A percentile compares a stretch with the other conserved stretches of the same genome.
phyloP scores from a whole-genome alignment of 2,888 invertebrate genomes.

The Clostera curtula region DNA sequence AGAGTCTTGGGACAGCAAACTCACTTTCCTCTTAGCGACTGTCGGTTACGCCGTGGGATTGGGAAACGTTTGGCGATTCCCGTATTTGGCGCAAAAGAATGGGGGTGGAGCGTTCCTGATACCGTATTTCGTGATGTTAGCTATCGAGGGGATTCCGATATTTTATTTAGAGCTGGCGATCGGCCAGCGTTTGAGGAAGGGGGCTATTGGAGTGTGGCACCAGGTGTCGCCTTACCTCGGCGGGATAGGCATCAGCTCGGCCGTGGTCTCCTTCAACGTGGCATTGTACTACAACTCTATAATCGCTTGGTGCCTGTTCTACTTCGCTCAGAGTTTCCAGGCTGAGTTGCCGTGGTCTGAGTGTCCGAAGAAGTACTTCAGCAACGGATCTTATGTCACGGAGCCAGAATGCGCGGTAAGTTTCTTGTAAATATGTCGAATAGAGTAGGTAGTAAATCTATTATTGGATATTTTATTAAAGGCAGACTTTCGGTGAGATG shows the following conservation, averaged over 20 bases:
- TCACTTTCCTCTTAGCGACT: constrained; percentile 94
- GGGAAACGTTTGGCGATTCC: constrained; percentile 97
- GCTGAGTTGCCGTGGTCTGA: constrained; percentile 93
- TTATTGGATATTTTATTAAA: too few species aligned
- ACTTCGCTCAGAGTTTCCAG: constrained; percentile 95
- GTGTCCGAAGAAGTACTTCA: constrained; percentile 89
- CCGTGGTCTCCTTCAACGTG: constrained; percentile 96
- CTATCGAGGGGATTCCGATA: constrained; percentile 95
- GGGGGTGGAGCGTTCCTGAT: constrained; percentile 98
- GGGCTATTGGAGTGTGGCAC: constrained; percentile 97
- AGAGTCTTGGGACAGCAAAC: constrained; percentile 94
- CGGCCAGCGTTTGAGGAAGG: constrained; percentile 93
- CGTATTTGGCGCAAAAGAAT: constrained; percentile 95
- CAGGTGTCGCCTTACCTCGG: constrained; percentile 92
- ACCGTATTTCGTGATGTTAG: constrained; percentile 96
- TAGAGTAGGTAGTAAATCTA: too few species aligned
- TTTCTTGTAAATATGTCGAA: too few species aligned
- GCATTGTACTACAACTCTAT: constrained; percentile 98
- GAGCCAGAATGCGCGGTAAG: constrained; percentile 90
- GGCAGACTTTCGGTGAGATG: too few species aligned
- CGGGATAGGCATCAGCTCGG: constrained; percentile 94
- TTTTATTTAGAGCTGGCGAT: constrained; percentile 97
- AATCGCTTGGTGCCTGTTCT: constrained; percentile 98
- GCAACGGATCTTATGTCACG: constrained; percentile 84
- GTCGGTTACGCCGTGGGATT: constrained; percentile 95